Base-by-base conservation (phyloP, 2,888 invertebrate species). In the Drosophila lutescens region DNA sequence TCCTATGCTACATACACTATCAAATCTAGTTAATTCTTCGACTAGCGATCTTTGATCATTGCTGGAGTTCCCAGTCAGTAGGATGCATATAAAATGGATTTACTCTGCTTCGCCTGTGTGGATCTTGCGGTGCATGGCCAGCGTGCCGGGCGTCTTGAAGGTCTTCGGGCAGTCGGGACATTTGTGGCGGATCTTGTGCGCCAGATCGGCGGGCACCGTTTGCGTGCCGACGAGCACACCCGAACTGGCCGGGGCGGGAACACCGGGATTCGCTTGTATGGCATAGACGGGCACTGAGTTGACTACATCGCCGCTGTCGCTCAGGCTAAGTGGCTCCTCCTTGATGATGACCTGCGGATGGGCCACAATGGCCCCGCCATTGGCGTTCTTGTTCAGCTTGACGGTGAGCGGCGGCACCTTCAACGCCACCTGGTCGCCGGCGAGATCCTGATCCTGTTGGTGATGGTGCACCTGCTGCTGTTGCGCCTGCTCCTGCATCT, bases 101-200 rank as follows among this genome's bases (percentile, higher is more conserved):
- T 91, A 92, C 91, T 92, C 92, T 90, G 91, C 91, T 88, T 91
- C 92, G 84, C 91, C 91, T 69, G 90, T 88, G 79, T 92, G 91
- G 55, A 91, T 89, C 80, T 91, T 91, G 71, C 91, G 90, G 76
- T 91, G 91, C 91, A 91, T 91, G 54, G 90, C 89, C 79, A 91
- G 76, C 59, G 91, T 91, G 72, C 91, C 91, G 59, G 91, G 91
- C 41, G 91, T 91, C 75, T 91, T 91, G 71, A 91, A 91, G 26
- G 91, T 91, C 72, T 91, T 91, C 73, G 92, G 91, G 56, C 91
- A 91, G 70, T 91, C 91, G 32, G 91, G 90, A 76, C 91, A 91
- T 83, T 91, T 91, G 76, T 91, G 91, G 12, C 91, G 90, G 47
- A 91, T 86, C 72, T 91, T 91, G 60, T 83, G 88, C 41, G 86